These are phyloP conservation scores for Lacerta viridis DNA, from an alignment of 2,797 vertebrate species.

Conservation along the genomic window DNA sequence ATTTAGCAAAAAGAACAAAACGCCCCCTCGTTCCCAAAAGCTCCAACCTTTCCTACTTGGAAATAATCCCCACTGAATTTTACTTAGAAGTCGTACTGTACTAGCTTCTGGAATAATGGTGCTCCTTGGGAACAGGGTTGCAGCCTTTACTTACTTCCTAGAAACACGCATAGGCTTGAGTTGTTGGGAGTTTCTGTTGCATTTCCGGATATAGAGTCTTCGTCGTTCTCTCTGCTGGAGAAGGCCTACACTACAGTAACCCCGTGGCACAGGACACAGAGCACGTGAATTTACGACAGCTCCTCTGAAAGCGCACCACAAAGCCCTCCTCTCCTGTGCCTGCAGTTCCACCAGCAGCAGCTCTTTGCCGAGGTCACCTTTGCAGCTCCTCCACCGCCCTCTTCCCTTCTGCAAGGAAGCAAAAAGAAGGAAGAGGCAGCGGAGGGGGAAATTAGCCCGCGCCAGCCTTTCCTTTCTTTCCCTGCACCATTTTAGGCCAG, in stretches of 20 bases:
- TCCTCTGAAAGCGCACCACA: neutral
- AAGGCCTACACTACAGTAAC: neutral
- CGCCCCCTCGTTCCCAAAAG: neutral
- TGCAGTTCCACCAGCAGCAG: neutral
- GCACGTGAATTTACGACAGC: slow-evolving; percentile 9
- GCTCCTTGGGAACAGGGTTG: neutral
- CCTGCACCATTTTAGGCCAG: neutral
- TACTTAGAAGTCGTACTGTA: neutral
- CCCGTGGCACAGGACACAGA: neutral
- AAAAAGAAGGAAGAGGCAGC: neutral
- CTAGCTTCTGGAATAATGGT: neutral
- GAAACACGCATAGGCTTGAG: neutral
- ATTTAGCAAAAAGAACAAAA: too few species aligned
- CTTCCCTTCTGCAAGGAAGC: neutral
- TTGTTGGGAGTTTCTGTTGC: neutral
- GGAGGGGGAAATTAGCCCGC: too few species aligned
- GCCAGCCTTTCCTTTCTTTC: too few species aligned
- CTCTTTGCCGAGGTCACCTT: neutral
- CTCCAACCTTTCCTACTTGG: neutral
- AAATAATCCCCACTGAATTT: neutral
- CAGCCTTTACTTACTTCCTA: neutral
- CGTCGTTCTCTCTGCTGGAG: neutral
- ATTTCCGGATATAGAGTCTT: neutral
- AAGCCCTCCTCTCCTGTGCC: neutral
- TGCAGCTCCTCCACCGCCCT: neutral